A percentile compares a stretch with the other conserved stretches of the same genome.
Evolutionary conservation across 2,113 vertebrate genomes (phyloP).

Genomic region (Ameiurus melas): DNA sequence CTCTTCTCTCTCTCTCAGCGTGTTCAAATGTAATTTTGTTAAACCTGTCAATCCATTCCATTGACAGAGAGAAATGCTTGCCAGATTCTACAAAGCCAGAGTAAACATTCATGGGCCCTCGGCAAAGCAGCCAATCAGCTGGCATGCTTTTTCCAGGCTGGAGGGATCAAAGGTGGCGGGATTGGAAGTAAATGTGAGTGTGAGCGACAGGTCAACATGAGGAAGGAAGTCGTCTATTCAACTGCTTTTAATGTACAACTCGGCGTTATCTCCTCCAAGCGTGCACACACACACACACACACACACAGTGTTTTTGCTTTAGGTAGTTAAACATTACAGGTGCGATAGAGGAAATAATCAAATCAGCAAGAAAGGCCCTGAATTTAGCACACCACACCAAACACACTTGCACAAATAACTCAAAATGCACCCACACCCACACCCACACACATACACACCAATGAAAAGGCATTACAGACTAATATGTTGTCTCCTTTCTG

Average conservation of each 20-base stretch:
- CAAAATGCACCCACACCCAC: background rate
- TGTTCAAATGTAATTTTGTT: background rate
- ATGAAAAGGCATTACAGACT: background rate
- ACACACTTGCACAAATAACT: background rate
- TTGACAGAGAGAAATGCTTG: background rate
- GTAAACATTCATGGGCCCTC: constrained; percentile 9
- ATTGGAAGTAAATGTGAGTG: constrained; percentile 15
- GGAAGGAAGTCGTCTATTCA: constrained; percentile 47
- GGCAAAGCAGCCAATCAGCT: constrained; percentile 2
- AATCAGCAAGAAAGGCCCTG: constrained; percentile 31
- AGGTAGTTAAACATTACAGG: constrained; percentile 38
- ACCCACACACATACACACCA: background rate
- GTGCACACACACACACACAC: constrained; percentile 29
- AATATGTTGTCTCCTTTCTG: background rate
- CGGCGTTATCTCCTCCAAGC: background rate
- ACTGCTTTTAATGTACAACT: constrained; percentile 47
- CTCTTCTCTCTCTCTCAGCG: background rate
- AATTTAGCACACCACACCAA: constrained; percentile 8
- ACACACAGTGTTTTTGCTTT: constrained; percentile 29
- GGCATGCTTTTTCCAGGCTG: background rate
- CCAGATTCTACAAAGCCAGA: constrained; percentile 18
- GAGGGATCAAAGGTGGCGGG: constrained; percentile 5
- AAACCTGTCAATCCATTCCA: background rate
- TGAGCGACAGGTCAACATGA: constrained; percentile 28
- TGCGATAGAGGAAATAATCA: constrained; percentile 37